Evolutionary conservation across 2,888 invertebrate genomes (phyloP).

Genomic region (Himalopsyche tibetana): DNA sequence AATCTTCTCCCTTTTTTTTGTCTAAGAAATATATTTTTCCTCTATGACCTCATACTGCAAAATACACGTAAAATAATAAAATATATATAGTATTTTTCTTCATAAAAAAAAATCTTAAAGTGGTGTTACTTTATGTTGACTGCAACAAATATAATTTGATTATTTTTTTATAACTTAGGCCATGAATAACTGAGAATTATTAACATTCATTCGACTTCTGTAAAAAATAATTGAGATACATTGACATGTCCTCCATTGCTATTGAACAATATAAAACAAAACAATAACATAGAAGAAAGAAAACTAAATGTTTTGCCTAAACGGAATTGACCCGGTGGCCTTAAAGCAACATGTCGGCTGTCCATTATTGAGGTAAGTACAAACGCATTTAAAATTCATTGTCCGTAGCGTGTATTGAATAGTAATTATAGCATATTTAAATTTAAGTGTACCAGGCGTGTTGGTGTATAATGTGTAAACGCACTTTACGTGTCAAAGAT

Average conservation of each 20-base stretch:
- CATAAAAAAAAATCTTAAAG: too few species aligned
- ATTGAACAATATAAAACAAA: neutral
- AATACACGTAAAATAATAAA: too few species aligned
- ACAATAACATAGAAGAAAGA: neutral
- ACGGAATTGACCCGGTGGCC: conserved; percentile 20
- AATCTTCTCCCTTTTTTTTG: too few species aligned
- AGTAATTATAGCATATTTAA: neutral
- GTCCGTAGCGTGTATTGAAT: conserved; percentile 8
- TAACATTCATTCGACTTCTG: neutral
- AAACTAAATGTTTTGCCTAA: neutral
- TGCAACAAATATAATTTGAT: too few species aligned
- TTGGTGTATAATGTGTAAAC: neutral
- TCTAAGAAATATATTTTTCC: too few species aligned
- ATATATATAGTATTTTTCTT: too few species aligned
- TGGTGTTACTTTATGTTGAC: too few species aligned
- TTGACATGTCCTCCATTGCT: neutral
- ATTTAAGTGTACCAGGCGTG: neutral
- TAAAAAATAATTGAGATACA: conserved; percentile 15
- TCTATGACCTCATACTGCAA: too few species aligned
- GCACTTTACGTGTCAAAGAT: conserved; percentile 28
- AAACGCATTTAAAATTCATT: neutral
- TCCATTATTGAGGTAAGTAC: neutral
- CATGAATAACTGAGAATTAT: neutral
- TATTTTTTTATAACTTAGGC: neutral
- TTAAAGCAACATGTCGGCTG: neutral